Percentiles rank a stretch among this genome's conserved stretches.
phyloP scores from a whole-genome alignment of 2,888 invertebrate genomes.

The Sceliomorpha sp. region DNA sequence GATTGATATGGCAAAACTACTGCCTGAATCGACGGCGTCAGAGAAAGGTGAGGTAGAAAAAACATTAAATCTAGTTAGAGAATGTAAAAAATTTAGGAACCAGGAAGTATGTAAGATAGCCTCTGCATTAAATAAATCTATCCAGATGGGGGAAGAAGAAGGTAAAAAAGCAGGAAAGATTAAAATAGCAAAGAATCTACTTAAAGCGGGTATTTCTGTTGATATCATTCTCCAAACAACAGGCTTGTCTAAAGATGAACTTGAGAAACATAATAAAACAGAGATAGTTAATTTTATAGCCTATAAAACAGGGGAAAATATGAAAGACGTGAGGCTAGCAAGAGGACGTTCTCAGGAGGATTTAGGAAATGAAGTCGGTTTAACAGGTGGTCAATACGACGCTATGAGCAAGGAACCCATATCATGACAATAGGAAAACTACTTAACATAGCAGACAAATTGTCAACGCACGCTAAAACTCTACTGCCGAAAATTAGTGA shows the following conservation, averaged over 20 bases:
- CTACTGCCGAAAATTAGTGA: constrained; percentile 7
- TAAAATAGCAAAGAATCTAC: constrained; percentile 18
- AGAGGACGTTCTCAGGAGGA: constrained; percentile 11
- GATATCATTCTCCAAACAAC: constrained; percentile 9
- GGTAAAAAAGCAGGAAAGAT: constrained; percentile 17
- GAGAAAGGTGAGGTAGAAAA: too few species aligned
- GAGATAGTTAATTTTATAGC: constrained; percentile 3
- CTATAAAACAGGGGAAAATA: constrained; percentile 1
- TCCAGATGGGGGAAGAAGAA: constrained; percentile 13
- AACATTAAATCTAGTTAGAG: too few species aligned
- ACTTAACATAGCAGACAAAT: constrained; percentile 13
- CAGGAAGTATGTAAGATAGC: constrained; percentile 15
- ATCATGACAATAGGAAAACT: constrained; percentile 13
- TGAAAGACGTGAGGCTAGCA: constrained; percentile 8
- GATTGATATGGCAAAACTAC: constrained; percentile 6
- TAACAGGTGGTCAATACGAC: constrained; percentile 5
- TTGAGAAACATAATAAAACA: constrained; percentile 10
- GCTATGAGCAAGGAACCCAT: constrained; percentile 16
- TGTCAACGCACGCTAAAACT: constrained; percentile 7
- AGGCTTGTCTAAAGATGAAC: constrained; percentile 8
- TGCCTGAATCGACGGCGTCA: constrained; percentile 4
- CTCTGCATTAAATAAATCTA: constrained; percentile 22
- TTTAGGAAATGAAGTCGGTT: constrained; percentile 10
- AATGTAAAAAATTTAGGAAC: constrained; percentile 16
- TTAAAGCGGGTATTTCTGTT: constrained; percentile 14